phyloP scores from a whole-genome alignment of 2,888 invertebrate species.

The Hetaerina titia region DNA sequence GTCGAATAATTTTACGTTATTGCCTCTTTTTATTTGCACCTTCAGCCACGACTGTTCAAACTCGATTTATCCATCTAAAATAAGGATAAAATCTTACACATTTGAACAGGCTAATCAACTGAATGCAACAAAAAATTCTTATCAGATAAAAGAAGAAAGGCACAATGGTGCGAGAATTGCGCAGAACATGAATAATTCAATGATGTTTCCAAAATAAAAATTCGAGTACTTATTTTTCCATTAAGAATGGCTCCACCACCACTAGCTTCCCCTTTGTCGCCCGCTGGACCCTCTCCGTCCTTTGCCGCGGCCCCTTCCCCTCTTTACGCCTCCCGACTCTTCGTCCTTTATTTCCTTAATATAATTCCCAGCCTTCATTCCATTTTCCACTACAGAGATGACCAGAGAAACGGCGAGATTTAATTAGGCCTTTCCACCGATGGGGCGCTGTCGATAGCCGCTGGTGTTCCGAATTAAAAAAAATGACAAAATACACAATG shows the following conservation, averaged over 20 bases:
- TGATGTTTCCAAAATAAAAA: not conserved
- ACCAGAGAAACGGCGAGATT: slow-evolving; percentile 1
- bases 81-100: not conserved
- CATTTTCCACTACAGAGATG: slow-evolving; percentile 10
- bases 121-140: not conserved
- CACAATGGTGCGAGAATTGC: not conserved
- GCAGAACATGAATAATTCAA: not conserved
- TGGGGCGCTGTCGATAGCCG: not conserved
- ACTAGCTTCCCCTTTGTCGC: not conserved
- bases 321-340: not conserved
- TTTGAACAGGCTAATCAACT: not conserved
- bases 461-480: not conserved
- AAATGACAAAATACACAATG: slow-evolving; percentile 1
- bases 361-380: slow-evolving; percentile 10
- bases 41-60: not conserved
- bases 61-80: not conserved
- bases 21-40: too few species aligned
- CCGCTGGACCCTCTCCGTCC: not conserved
- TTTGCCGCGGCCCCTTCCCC: not conserved
- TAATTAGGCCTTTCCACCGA: not conserved
- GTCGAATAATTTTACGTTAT: too few species aligned
- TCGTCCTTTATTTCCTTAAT: slow-evolving; percentile 9
- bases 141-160: not conserved
- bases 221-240: not conserved
- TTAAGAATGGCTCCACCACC: not conserved